These are phyloP conservation scores for Esox masquinongy DNA, from an alignment of 2,797 vertebrate species.

Conservation along the genomic window DNA sequence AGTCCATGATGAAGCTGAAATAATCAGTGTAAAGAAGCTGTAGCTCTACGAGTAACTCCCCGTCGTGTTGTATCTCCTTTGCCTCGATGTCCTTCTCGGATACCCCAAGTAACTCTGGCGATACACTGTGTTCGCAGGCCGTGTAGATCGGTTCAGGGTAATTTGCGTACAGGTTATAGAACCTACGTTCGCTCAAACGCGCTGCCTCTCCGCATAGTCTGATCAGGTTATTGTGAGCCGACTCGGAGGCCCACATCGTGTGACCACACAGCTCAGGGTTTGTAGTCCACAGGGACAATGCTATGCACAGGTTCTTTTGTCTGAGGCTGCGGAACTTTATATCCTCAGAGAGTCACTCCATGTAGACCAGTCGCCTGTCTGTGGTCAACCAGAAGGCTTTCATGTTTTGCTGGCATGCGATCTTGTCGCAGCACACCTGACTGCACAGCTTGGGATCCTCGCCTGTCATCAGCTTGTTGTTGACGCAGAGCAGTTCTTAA, in stretches of 20 bases:
- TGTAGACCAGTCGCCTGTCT: background rate
- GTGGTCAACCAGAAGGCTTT: slow-evolving; percentile 1
- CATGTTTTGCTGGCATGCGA: background rate
- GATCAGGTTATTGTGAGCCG: background rate
- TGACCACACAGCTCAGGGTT: background rate
- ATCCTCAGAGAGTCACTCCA: background rate
- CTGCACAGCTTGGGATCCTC: background rate
- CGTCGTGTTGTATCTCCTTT: background rate
- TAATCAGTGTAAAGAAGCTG: background rate
- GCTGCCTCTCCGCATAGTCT: background rate
- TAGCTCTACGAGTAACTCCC: background rate
- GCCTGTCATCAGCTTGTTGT: background rate
- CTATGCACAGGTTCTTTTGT: background rate
- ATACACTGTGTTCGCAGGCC: background rate
- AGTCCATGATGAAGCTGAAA: background rate
- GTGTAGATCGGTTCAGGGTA: background rate
- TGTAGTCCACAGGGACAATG: background rate
- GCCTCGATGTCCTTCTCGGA: background rate
- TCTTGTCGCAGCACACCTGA: background rate
- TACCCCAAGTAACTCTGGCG: background rate
- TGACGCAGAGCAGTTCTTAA: background rate
- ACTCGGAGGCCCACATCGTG: background rate
- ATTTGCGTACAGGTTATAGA: background rate
- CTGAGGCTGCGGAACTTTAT: background rate
- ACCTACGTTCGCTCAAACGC: background rate